Conservation (phyloP, 2,888 invertebrate genomes). For the Drosophila atroscutellata region DNA sequence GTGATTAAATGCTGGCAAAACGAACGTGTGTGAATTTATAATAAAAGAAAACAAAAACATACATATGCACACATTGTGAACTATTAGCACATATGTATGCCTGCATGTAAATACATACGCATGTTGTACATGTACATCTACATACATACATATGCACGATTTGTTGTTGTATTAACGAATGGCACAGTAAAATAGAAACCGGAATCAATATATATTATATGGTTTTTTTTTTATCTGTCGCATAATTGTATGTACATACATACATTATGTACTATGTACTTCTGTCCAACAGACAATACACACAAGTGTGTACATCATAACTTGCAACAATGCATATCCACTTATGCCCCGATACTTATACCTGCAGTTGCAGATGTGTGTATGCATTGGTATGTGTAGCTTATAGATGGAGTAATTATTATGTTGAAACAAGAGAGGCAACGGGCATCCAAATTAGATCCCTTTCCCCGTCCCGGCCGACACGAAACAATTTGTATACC, state of each 20-base stretch:
- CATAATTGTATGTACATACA: constrained; percentile 35
- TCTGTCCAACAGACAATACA: constrained; percentile 15
- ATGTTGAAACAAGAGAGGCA: constrained; percentile 7
- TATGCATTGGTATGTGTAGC: constrained; percentile 3
- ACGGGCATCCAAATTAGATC: background rate
- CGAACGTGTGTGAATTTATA: constrained; percentile 53
- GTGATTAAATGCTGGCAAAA: constrained; percentile 57
- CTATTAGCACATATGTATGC: constrained; percentile 22
- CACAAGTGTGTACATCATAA: background rate
- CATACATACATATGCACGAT: constrained; percentile 15
- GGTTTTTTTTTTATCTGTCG: constrained; percentile 61
- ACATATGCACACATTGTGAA: constrained; percentile 13
- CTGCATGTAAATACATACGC: background rate
- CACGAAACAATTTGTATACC: background rate
- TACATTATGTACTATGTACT: constrained; percentile 38
- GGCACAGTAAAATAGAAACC: constrained; percentile 76
- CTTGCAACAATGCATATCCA: constrained; percentile 1
- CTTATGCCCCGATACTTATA: background rate
- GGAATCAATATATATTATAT: constrained; percentile 62
- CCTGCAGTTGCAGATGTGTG: background rate
- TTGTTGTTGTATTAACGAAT: constrained; percentile 51
- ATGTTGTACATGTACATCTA: constrained; percentile 13
- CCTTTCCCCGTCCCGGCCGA: background rate
- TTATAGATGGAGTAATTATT: background rate
- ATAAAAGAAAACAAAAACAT: constrained; percentile 43